A percentile compares a stretch with the other conserved stretches of the same genome.
phyloP scores from a whole-genome alignment of 2,113 vertebrate species.

The Columba janthina region DNA sequence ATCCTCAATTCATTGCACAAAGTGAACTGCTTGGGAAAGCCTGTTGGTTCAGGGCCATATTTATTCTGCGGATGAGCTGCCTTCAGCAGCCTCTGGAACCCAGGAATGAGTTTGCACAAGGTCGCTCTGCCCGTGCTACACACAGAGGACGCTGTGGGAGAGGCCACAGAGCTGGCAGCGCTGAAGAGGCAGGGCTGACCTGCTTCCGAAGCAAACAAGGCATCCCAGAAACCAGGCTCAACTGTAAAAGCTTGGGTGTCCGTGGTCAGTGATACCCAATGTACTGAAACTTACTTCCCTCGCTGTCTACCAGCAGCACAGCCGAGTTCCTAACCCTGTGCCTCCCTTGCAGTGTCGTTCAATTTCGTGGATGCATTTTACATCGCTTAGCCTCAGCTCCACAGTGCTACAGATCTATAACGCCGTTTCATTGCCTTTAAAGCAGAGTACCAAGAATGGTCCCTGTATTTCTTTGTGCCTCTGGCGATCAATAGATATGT shows the following conservation, averaged over 20 bases:
- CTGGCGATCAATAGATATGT: background rate
- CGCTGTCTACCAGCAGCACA: background rate
- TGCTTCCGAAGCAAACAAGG: background rate
- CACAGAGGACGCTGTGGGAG: background rate
- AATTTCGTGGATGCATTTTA: background rate
- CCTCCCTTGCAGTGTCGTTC: background rate
- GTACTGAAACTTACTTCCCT: background rate
- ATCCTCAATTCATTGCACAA: background rate
- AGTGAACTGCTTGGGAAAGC: background rate
- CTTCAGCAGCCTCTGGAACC: background rate
- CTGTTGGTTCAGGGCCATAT: rapidly evolving
- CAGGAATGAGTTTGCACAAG: background rate
- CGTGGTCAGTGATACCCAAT: rapidly evolving
- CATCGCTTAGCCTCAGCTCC: background rate
- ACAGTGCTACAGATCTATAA: background rate
- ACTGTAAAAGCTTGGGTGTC: background rate
- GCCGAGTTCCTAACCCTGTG: background rate
- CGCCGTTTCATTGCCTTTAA: background rate
- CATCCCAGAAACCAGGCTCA: background rate
- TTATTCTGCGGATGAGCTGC: background rate
- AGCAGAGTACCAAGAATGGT: background rate
- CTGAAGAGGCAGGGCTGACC: background rate
- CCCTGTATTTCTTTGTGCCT: background rate
- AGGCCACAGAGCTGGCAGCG: background rate
- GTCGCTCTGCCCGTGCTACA: background rate